A percentile compares a stretch with the other conserved stretches of the same genome.
Conservation (phyloP, 1,140 invertebrate genomes). For the Diabrotica virgifera region DNA sequence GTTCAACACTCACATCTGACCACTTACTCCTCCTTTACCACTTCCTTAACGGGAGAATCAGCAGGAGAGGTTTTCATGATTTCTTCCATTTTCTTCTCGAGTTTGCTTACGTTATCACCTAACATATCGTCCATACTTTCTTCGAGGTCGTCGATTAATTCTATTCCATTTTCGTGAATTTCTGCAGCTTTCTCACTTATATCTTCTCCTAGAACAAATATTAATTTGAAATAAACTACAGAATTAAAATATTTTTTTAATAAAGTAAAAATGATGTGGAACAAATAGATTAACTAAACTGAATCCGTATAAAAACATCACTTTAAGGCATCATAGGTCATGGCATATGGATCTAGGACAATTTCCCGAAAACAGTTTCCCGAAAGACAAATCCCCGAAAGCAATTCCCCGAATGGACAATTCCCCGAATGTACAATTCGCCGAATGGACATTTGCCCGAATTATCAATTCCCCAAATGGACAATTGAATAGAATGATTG, state of each 20-base stretch:
- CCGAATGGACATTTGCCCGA: too few relatives aligned
- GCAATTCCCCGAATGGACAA: too few relatives aligned
- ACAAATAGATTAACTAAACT: too few relatives aligned
- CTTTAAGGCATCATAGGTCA: too few relatives aligned
- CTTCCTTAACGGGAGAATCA: constrained; percentile 26
- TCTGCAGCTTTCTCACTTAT: constrained; percentile 25
- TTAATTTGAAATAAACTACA: neutral
- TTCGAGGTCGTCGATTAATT: constrained; percentile 14
- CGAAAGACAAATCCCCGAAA: too few relatives aligned
- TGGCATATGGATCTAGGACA: too few relatives aligned
- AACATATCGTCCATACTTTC: constrained; percentile 25
- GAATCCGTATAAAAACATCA: too few relatives aligned
- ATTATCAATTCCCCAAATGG: too few relatives aligned
- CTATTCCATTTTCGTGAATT: constrained; percentile 13
- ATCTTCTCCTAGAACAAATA: constrained; percentile 14
- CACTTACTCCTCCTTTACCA: constrained; percentile 36
- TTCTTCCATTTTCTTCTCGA: constrained; percentile 29
- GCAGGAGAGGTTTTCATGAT: constrained; percentile 24
- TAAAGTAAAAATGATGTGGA: too few relatives aligned
- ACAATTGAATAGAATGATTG: too few relatives aligned
- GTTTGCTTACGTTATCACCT: constrained; percentile 25
- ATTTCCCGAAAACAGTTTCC: too few relatives aligned
- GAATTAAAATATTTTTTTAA: neutral
- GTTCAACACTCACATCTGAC: constrained; percentile 36
- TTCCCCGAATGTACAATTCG: too few relatives aligned